Evolutionary conservation across 1,140 invertebrate species (phyloP), one percentile per base, ranked within the genome.

Genomic region (Cardiocondyla obscurior): DNA sequence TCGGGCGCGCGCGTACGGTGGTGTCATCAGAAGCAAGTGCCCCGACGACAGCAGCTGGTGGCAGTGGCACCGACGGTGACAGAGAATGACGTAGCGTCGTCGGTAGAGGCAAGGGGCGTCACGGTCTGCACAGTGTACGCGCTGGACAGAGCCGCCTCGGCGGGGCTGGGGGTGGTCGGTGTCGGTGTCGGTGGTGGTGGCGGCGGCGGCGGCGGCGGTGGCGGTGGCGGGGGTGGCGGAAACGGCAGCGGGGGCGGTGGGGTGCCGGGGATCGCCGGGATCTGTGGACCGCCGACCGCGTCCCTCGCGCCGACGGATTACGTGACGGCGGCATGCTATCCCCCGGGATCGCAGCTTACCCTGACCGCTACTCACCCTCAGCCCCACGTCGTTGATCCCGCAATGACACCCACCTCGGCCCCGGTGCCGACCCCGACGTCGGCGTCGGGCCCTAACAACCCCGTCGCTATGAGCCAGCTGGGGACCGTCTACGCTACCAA

Each of bases 401-500:
- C 90, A 73, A 91, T 91, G 90, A 91, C 86, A 83, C 93, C 90
- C 42, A 92, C 87, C 65, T 90, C 89, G 85, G 90, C 90, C 73
- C 91, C 92, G 84, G 88, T 92, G 36, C 91, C 90, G 89, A 91
- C 90, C 49, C 93, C 91, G 83, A 92, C 90, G 67, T 89, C 89
- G 85, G 91, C 90, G 65, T 89, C 92, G 87, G 92, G 92, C 81
- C 89, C 92, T 84, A 93, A 94, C 85, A 94, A 95, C 87, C 90
- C 94, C 85, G 92, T 94, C 76, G 94, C 94, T 84, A 97, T 98
- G 95, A 98, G 97, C 94, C 97, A 98, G 91, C 96, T 98, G 86
- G 97, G 97, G 82, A 99, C 98, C 88, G 98, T 99, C 90, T 99
- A 99, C 93, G 98, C 98, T 77, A 99, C 98, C 74, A 99, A 99